phyloP scores from a whole-genome alignment of 2,113 vertebrate genomes.

The Oryzias melastigma region DNA sequence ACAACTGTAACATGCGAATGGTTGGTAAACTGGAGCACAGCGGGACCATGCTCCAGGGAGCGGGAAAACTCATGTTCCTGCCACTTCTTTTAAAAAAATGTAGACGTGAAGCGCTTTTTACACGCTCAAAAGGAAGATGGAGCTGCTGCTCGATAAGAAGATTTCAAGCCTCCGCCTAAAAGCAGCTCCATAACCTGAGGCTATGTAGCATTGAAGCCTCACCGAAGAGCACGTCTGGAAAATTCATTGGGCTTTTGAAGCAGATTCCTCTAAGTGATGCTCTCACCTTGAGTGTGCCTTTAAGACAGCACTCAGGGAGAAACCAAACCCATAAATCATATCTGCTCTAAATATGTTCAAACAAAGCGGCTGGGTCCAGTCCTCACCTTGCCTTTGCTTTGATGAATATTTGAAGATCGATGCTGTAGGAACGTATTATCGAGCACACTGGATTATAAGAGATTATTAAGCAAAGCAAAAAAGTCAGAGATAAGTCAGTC shows the following conservation, averaged over 20 bases:
- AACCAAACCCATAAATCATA: constrained; percentile 17
- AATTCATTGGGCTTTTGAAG: constrained; percentile 6
- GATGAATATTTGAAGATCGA: constrained; percentile 9
- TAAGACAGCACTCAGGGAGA: constrained; percentile 1
- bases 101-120: neutral
- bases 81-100: constrained; percentile 15
- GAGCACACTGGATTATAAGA: too few relatives aligned
- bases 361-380: neutral
- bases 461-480: too few relatives aligned
- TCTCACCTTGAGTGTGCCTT: neutral
- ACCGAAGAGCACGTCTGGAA: constrained; percentile 4
- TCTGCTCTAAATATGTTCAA: constrained; percentile 35
- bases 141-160: constrained; percentile 29
- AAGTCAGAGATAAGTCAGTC: too few relatives aligned
- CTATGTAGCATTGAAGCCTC: constrained; percentile 11
- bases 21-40: constrained; percentile 31
- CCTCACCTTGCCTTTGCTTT: constrained; percentile 8
- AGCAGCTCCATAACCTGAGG: neutral
- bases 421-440: neutral
- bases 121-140: neutral
- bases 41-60: constrained; percentile 14
- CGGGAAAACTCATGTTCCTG: neutral
- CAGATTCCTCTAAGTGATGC: constrained; percentile 18
- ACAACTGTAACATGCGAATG: constrained; percentile 5
- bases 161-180: constrained; percentile 21